These are phyloP conservation scores for Andricus grossulariae DNA, from an alignment of 1,140 invertebrate genomes.

Conservation along the genomic window DNA sequence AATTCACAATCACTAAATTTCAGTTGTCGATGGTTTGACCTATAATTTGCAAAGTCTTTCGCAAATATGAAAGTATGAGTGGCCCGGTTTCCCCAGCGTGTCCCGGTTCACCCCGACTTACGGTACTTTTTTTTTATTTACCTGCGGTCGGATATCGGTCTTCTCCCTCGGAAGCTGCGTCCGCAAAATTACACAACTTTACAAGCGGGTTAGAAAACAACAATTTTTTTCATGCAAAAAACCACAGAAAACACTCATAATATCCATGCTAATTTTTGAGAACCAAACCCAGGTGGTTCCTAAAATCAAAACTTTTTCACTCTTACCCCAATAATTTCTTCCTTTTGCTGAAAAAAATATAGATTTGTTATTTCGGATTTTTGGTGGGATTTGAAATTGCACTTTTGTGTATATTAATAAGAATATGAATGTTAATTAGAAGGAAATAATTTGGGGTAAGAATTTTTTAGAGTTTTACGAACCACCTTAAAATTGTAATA, in stretches of 20 bases:
- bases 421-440: no score
- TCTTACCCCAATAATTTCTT: constrained; percentile 23
- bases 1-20: no score
- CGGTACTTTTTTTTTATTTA: constrained; percentile 57
- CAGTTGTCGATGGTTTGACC: no score
- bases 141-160: constrained; percentile 73
- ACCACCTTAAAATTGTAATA: no score
- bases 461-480: no score
- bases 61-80: no score
- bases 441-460: no score
- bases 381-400: no score
- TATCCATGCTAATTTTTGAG: constrained; percentile 9
- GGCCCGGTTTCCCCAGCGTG: no score
- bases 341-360: constrained; percentile 22
- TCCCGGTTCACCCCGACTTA: no score
- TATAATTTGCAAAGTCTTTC: no score
- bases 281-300: background rate
- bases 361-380: background rate
- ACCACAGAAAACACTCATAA: background rate
- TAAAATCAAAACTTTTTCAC: background rate
- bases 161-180: constrained; percentile 74
- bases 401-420: no score
- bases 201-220: constrained; percentile 44
- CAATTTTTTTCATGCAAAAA: constrained; percentile 16
- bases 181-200: constrained; percentile 61